Evolutionary conservation across 2,113 vertebrate species (phyloP), one percentile per base, ranked within the genome.

Genomic region (Sander vitreus): DNA sequence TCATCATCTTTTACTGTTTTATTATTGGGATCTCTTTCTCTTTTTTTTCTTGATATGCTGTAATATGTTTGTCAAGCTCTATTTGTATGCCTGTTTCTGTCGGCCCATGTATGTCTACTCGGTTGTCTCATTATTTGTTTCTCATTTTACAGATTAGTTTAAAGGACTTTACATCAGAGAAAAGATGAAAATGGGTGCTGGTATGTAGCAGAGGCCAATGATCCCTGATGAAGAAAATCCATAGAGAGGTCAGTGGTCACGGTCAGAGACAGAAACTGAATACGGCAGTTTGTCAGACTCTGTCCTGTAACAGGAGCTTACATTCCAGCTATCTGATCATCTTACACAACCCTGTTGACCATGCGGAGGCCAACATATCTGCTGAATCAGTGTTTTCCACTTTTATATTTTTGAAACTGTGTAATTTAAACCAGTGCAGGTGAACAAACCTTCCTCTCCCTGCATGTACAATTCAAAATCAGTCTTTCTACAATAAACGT

Each of bases 191-290:
- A 59, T 55, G 15, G 15, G 15, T 27, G 10, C 10, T 0, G 4
- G 36, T 45, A 50, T 2, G 45, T 43, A 48, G 3, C 36, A 27
- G 7, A 6, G 13, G 27, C 13, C 45, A 27, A 74, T 47, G 51
- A 75, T 66, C 36, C 27, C 43, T 51, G 54, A 36, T 45, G 55
- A 15, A 3, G 18, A 70, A 70, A 81, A 70, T 67, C 54, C 45
- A 81, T 5, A 15, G 47, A 74, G 45, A 51, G 58, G 62, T 64
- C 82, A 64, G 25, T 1, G 59, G n/a, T 75, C 78, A 77, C 0
- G 36, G 51, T 57, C 59, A 2, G 23, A 67, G 60, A 67, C 45
- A 39, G 53, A 64, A 5, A 27, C 43, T 30, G 12, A 73, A 60
- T 51, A 23, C 51, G 4, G 57, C n/a, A 18, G 23, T 51, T 6